Base-by-base conservation (phyloP, 2,888 invertebrate genomes). In the Dicyrtoma fusca region DNA sequence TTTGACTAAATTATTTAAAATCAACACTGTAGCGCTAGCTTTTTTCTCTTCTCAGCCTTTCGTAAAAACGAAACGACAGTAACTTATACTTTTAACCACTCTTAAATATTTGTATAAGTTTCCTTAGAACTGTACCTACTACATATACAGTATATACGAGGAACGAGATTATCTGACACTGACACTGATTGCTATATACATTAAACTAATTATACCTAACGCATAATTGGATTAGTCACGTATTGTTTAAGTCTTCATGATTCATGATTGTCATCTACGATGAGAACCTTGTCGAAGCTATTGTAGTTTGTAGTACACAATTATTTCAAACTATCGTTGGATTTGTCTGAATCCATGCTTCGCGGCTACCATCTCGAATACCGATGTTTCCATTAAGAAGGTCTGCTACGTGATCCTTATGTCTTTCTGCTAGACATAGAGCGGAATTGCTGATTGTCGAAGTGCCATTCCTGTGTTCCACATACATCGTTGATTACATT, bases 321-420 rank as follows among this genome's bases (percentile, higher is more conserved):
- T 4, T 11, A 42, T 26, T 14, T 25, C 64, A 71, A 6, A 71
- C 71, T 55, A 71, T 71, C 1, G 71, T 71, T 19, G 71, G 71
- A 45, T 63, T 71, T n/a, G 51, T 53, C 14, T 71, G 71, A 6
- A 71, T 42, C 71, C 71, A 71, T 19, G 71, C 55, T 53, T 71
- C 71, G 8, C 34, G 34, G 8, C 8, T 34, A 17, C 6, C 13
- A 21, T 49, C 51, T 17, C 17, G 57, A 23, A 23, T 21, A 21
- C 23, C 2, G 57, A 11, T 21, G 19, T 57, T 23, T 57, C 21
- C 17, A 57, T 57, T 34, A 34, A 3, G 8, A 34, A 34, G 34
- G 8, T 34, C 34, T 17, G 49, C 23, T 51, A 34, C 34, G n/a
- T 34, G 14, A n/a, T 61, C 61, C 26, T 21, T 57, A 1, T 34